phyloP scores from a whole-genome alignment of 2,113 vertebrate genomes.

The Manacus vitellinus region DNA sequence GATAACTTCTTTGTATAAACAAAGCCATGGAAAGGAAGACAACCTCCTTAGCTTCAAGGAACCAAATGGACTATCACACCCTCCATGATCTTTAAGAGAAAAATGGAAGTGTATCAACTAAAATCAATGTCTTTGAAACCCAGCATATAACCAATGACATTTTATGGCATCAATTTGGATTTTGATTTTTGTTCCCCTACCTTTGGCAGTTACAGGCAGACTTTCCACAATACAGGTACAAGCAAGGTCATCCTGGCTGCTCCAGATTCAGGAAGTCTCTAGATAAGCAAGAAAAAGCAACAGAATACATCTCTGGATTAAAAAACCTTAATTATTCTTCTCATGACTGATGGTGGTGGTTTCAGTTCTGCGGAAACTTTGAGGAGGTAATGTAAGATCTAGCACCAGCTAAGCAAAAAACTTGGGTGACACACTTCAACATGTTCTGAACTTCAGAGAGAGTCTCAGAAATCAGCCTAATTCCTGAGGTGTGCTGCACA shows the following conservation, averaged over 20 bases:
- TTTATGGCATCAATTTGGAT: not conserved
- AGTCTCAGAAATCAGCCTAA: not conserved
- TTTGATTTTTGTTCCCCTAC: not conserved
- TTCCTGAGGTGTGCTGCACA: not conserved
- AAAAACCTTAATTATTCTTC: not conserved
- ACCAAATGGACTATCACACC: not conserved
- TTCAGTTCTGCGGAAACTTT: not conserved
- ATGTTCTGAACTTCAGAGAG: not conserved
- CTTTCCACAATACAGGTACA: not conserved
- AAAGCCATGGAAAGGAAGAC: not conserved
- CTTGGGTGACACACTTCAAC: not conserved
- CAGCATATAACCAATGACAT: not conserved
- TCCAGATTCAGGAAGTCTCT: not conserved
- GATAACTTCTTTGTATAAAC: not conserved
- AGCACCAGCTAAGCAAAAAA: not conserved
- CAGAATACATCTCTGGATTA: not conserved
- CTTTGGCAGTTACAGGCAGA: not conserved
- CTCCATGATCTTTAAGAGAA: not conserved
- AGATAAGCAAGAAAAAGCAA: not conserved
- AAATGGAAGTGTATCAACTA: fast-evolving
- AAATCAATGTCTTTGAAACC: not conserved
- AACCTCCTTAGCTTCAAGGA: not conserved
- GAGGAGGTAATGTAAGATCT: not conserved
- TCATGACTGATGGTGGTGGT: not conserved
- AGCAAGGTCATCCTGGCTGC: not conserved